These are phyloP conservation scores for Meiosimyza decipiens DNA, from an alignment of 2,888 invertebrate species.

Conservation along the genomic window DNA sequence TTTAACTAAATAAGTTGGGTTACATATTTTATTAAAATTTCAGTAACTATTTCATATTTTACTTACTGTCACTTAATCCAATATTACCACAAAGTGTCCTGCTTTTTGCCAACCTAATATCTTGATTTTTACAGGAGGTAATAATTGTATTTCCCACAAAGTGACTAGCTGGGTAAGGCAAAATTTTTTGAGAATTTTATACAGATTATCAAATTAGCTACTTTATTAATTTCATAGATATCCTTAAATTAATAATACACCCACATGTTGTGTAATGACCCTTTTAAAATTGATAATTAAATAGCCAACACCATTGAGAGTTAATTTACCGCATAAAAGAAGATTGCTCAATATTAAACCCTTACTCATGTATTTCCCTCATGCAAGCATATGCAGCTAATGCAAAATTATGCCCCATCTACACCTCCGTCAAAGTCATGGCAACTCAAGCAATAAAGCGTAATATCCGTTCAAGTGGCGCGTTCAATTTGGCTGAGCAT, in stretches of 20 bases:
- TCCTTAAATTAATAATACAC: not conserved
- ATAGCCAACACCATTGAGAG: conserved; percentile 12
- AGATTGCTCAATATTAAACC: conserved; percentile 11
- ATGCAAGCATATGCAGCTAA: not conserved
- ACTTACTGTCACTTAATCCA: too few relatives aligned
- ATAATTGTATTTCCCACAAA: too few relatives aligned
- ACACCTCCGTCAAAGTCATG: conserved; percentile 32
- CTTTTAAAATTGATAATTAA: conserved; percentile 30
- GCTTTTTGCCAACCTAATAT: too few relatives aligned
- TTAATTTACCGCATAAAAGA: not conserved
- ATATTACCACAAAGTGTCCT: too few relatives aligned
- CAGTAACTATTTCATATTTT: too few relatives aligned
- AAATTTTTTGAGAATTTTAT: too few relatives aligned
- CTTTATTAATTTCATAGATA: conserved; percentile 22
- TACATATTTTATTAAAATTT: too few relatives aligned
- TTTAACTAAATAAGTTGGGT: too few relatives aligned
- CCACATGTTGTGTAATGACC: not conserved
- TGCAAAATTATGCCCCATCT: not conserved
- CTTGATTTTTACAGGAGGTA: too few relatives aligned
- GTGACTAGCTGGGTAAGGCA: too few relatives aligned
- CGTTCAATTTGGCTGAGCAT: conserved; percentile 15
- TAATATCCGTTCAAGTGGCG: conserved; percentile 33
- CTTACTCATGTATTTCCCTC: not conserved
- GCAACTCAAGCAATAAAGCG: conserved; percentile 36
- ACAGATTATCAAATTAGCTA: not conserved